Evolutionary conservation across 2,888 invertebrate genomes (phyloP).

Genomic region (Oeneis ivallda): DNA sequence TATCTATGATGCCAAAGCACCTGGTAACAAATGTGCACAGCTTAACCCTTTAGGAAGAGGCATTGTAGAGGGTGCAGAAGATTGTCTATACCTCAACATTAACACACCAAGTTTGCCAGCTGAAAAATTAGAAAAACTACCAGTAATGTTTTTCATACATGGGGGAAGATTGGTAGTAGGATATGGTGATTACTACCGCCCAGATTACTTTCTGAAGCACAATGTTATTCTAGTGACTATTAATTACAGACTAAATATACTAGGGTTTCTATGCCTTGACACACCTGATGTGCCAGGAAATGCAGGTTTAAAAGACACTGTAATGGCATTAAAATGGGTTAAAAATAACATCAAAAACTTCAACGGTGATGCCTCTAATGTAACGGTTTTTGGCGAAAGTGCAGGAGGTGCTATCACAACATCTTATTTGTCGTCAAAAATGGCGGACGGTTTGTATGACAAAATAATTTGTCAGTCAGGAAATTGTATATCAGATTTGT

Average conservation of each 20-base stretch:
- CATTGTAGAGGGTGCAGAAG: constrained; percentile 80
- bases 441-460: constrained; percentile 57
- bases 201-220: constrained; percentile 63
- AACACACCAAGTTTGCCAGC: constrained; percentile 81
- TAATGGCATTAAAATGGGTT: constrained; percentile 68
- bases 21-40: constrained; percentile 69
- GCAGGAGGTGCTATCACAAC: constrained; percentile 58
- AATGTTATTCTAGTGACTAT: constrained; percentile 67
- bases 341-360: constrained; percentile 60
- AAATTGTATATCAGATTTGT: constrained; percentile 58
- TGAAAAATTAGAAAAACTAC: constrained; percentile 58
- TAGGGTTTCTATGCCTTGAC: constrained; percentile 67
- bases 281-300: constrained; percentile 69
- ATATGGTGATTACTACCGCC: constrained; percentile 72
- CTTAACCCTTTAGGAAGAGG: constrained; percentile 64
- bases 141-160: constrained; percentile 81
- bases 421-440: constrained; percentile 56
- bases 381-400: constrained; percentile 68
- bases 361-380: constrained; percentile 61
- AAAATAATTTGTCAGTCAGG: constrained; percentile 67
- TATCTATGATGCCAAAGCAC: constrained; percentile 63
- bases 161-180: constrained; percentile 81
- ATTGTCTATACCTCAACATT: constrained; percentile 86
- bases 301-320: constrained; percentile 63
- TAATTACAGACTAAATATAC: constrained; percentile 64